phyloP scores from a whole-genome alignment of 2,888 invertebrate species.

The Camptogramma bilineatum region DNA sequence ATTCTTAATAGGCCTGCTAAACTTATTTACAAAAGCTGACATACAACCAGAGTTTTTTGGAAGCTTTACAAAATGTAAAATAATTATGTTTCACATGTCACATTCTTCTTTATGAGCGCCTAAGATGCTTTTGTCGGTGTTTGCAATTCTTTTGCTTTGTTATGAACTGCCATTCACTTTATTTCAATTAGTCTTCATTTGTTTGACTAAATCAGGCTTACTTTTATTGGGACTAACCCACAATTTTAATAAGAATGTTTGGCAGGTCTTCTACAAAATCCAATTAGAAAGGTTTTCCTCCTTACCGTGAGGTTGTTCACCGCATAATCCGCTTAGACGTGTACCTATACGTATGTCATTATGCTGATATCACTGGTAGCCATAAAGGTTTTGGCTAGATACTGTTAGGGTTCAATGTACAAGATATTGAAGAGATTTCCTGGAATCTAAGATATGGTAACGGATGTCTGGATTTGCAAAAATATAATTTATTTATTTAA shows the following conservation, averaged over 20 bases:
- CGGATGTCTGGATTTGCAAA: no score
- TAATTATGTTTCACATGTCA: no score
- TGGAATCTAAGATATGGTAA: background rate
- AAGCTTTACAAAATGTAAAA: no score
- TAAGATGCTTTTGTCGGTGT: no score
- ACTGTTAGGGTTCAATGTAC: conserved; percentile 8
- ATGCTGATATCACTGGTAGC: conserved; percentile 36
- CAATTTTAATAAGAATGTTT: conserved; percentile 24
- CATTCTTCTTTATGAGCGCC: no score
- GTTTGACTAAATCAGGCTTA: conserved; percentile 11
- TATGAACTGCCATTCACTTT: no score
- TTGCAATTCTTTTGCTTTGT: no score
- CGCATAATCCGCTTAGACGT: conserved; percentile 51
- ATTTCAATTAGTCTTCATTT: background rate
- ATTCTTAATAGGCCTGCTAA: no score
- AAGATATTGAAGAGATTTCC: background rate
- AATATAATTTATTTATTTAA: no score
- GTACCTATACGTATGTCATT: conserved; percentile 40
- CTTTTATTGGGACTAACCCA: conserved; percentile 13
- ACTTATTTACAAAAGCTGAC: no score
- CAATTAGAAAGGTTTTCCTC: conserved; percentile 52
- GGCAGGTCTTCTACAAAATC: conserved; percentile 31
- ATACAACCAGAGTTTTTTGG: no score
- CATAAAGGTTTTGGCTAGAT: conserved; percentile 8
- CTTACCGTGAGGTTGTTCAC: conserved; percentile 52